Evolutionary conservation across 1,140 invertebrate species (phyloP).

Genomic region (Argopecten irradians): DNA sequence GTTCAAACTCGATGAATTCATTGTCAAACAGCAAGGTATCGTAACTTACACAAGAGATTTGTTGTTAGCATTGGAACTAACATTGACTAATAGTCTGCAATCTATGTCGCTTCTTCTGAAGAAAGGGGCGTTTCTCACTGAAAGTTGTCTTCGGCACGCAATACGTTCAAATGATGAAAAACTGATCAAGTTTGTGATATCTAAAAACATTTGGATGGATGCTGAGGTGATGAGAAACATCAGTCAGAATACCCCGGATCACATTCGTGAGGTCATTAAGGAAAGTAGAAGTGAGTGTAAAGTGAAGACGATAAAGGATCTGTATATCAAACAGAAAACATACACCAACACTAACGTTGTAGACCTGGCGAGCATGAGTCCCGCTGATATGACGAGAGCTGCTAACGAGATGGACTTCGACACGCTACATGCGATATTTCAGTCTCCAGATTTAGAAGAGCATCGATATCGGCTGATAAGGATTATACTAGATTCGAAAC

Average conservation of each 20-base stretch:
- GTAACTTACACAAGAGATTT: neutral
- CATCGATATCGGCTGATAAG: neutral
- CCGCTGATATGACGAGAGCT: neutral
- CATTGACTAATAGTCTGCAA: neutral
- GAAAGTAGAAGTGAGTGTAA: neutral
- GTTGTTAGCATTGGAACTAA: neutral
- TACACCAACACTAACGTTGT: neutral
- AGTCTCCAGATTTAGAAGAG: neutral
- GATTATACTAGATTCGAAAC: neutral
- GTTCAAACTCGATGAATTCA: neutral
- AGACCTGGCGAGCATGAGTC: neutral
- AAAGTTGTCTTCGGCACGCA: neutral
- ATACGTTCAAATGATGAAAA: neutral
- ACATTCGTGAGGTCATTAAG: neutral
- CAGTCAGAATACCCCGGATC: neutral
- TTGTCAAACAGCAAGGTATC: neutral
- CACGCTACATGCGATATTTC: neutral
- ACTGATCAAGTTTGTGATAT: neutral
- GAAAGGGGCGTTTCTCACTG: neutral
- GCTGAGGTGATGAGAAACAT: neutral
- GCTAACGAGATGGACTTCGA: neutral
- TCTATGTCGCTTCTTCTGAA: neutral
- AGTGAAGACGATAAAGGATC: neutral
- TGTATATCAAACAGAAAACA: neutral
- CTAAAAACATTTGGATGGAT: neutral